Evolutionary conservation across 2,888 invertebrate genomes (phyloP), one percentile per base, ranked within the genome.

Genomic region (Tenodera sinensis): DNA sequence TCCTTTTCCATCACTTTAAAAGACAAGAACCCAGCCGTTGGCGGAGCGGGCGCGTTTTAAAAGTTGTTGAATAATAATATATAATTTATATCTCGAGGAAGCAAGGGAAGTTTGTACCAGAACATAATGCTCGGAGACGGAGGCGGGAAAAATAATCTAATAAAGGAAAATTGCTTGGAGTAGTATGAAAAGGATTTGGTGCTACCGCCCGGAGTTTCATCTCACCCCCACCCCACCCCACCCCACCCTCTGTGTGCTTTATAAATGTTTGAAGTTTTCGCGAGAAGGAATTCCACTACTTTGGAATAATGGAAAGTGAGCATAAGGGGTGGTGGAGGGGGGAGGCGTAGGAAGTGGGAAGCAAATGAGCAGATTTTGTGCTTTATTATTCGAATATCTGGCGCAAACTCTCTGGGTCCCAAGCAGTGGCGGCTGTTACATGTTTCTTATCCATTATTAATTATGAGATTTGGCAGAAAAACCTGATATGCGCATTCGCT

Each of bases 311-410:
- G 47, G 85, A 85, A 85, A 85, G 47, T 47, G 85, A 85, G 85
- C 85, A 47, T 85, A 85, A 85, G 85, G 84, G 27, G 54, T 54
- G 14, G 54, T 15, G 14, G 30, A 15, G 28, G 84, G 28, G 84
- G 89, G 47, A 54, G 42, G 28, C n/a, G 88, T 81, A 27, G 82
- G 87, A 87, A 87, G 87, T 87, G 87, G 87, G 71, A 89, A 89
- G 90, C 89, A 88, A 90, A 89, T 89, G 89, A 89, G 89, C 88
- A 90, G 90, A 90, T 89, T 88, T 89, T 34, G 88, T 81, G 86
- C 90, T 88, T 90, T 90, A 90, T 89, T 89, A 90, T 90, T 89
- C 88, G 88, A 89, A 89, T 89, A 89, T 89, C 85, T 87, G 87
- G 87, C 83, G 82, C 81, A 83, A 87, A 87, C 87, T 87, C 25